A percentile compares a stretch with the other conserved stretches of the same genome.
These are phyloP conservation scores for Metallyticus violacea DNA, from an alignment of 2,888 invertebrate species.

Conservation along the genomic window DNA sequence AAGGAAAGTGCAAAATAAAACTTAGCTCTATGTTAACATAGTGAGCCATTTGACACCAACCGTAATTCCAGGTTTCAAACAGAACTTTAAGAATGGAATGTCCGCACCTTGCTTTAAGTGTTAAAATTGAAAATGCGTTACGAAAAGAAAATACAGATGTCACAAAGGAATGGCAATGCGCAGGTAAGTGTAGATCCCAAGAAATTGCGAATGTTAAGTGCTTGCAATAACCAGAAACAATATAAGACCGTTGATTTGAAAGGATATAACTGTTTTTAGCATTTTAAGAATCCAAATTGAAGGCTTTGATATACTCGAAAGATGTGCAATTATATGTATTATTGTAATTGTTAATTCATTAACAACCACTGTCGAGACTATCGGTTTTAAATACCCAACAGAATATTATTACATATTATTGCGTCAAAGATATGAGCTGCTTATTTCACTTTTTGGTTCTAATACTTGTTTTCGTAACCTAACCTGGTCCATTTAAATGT, in stretches of 20 bases:
- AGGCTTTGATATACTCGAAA: neutral
- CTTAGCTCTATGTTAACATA: neutral
- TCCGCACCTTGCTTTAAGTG: slow-evolving; percentile 64
- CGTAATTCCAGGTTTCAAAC: neutral
- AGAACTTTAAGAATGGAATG: slow-evolving; percentile 58
- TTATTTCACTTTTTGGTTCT: neutral
- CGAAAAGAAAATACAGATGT: slow-evolving; percentile 51
- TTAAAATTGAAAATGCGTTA: slow-evolving; percentile 55
- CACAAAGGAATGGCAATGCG: slow-evolving; percentile 63
- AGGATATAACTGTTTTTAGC: neutral
- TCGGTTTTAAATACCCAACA: neutral
- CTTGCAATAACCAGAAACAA: neutral
- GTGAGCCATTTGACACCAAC: neutral
- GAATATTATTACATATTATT: neutral
- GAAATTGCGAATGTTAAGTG: neutral
- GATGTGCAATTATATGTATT: neutral
- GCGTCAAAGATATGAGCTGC: neutral
- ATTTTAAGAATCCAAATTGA: neutral
- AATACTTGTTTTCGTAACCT: neutral
- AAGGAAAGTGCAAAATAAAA: neutral
- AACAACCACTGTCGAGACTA: neutral
- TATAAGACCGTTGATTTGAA: neutral
- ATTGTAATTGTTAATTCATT: neutral
- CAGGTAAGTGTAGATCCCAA: slow-evolving; percentile 51
- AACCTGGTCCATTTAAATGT: neutral